These are phyloP conservation scores for Carabus problematicus DNA, from an alignment of 2,888 invertebrate genomes.

Conservation along the genomic window DNA sequence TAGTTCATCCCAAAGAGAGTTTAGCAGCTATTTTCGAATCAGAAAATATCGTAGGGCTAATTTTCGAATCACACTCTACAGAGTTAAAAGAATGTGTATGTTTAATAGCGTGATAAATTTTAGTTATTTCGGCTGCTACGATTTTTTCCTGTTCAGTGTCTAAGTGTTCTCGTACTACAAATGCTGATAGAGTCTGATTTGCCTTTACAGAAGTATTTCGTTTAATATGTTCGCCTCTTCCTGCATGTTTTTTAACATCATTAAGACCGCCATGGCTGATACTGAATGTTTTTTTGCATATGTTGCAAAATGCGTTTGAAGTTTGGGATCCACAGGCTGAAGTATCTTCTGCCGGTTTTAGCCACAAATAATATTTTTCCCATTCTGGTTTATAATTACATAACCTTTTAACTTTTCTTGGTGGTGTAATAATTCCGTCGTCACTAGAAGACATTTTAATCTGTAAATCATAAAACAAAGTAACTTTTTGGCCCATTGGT, in stretches of 20 bases:
- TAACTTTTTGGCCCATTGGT: neutral
- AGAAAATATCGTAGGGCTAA: neutral
- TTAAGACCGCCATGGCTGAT: constrained; percentile 2
- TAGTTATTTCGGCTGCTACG: neutral
- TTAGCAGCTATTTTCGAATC: constrained; percentile 4
- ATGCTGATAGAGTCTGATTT: neutral
- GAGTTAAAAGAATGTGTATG: too few species aligned
- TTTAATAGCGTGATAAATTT: constrained; percentile 3
- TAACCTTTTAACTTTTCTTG: neutral
- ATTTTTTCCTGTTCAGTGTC: neutral
- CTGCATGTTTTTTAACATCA: constrained; percentile 3
- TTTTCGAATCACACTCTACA: too few species aligned
- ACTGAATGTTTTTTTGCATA: constrained; percentile 8
- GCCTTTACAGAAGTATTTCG: neutral
- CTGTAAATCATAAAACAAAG: too few species aligned
- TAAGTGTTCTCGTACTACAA: constrained; percentile 1
- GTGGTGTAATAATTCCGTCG: neutral
- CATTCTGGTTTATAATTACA: neutral
- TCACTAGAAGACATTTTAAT: neutral
- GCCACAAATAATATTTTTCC: neutral
- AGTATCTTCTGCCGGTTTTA: neutral
- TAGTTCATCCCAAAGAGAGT: neutral
- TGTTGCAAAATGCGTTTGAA: neutral
- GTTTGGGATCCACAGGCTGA: neutral
- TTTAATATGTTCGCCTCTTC: neutral